These are phyloP conservation scores for Pyrrhosoma nymphula DNA, from an alignment of 2,888 invertebrate genomes.

Conservation along the genomic window DNA sequence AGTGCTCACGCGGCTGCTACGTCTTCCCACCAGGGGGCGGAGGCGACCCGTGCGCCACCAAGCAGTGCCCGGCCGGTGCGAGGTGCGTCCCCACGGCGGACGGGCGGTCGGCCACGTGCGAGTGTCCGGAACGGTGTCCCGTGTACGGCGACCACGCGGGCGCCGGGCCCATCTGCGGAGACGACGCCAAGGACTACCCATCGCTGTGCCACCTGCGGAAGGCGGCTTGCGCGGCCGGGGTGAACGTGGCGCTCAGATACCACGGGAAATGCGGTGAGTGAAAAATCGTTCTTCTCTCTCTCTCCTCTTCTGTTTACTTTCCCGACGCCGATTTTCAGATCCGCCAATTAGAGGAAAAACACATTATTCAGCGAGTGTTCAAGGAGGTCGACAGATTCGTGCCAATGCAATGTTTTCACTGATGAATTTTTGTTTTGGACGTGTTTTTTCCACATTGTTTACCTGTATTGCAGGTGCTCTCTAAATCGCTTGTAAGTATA, in stretches of 20 bases:
- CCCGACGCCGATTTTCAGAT: too few species aligned
- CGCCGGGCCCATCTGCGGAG: constrained; percentile 89
- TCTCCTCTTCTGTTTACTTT: not conserved
- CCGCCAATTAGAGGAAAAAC: too few species aligned
- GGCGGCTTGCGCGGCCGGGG: constrained; percentile 87
- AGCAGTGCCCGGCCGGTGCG: constrained; percentile 85
- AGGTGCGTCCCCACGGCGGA: constrained; percentile 84
- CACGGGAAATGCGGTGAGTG: constrained; percentile 92
- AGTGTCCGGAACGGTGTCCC: constrained; percentile 89
- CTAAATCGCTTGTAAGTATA: too few species aligned
- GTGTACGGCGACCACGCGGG: constrained; percentile 91
- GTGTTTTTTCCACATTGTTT: too few species aligned
- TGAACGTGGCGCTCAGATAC: constrained; percentile 89
- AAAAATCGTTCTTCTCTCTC: too few species aligned
- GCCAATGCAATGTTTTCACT: too few species aligned
- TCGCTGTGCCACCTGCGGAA: constrained; percentile 92
- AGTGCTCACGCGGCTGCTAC: constrained; percentile 76
- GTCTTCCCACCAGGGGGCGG: constrained; percentile 82
- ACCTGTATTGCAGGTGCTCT: too few species aligned
- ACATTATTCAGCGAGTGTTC: too few species aligned
- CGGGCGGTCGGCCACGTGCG: constrained; percentile 87
- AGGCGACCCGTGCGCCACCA: constrained; percentile 86
- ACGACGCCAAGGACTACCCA: constrained; percentile 90
- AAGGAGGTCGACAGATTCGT: too few species aligned
- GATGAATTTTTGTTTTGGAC: too few species aligned